A percentile compares a stretch with the other conserved stretches of the same genome.
phyloP scores from a whole-genome alignment of 2,113 vertebrate genomes.

The Hemiscyllium ocellatum region DNA sequence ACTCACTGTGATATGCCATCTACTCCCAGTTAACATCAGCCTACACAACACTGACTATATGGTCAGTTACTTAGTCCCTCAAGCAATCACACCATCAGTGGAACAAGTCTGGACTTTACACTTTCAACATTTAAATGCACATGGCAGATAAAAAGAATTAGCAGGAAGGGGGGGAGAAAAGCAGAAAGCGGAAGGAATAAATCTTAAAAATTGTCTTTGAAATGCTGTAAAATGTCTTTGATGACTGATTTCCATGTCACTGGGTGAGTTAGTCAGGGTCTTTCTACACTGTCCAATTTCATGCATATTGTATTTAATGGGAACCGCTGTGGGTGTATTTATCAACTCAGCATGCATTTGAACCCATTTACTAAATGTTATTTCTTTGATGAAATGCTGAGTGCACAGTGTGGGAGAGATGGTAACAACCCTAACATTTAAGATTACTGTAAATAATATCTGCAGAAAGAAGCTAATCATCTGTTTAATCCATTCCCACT shows the following conservation, averaged over 20 bases:
- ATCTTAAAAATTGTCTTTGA: not conserved
- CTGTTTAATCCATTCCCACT: not conserved
- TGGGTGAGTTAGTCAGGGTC: not conserved
- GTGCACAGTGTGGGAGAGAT: not conserved
- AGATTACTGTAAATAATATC: not conserved
- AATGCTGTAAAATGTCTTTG: not conserved
- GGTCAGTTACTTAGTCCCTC: not conserved
- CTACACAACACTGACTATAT: not conserved
- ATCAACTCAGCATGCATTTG: not conserved
- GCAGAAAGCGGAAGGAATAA: not conserved
- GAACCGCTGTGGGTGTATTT: not conserved
- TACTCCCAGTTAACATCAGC: not conserved
- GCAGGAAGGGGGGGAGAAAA: not conserved
- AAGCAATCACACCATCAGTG: not conserved
- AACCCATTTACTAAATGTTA: not conserved
- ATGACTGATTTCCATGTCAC: slow-evolving; percentile 13
- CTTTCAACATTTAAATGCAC: not conserved
- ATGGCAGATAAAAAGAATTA: not conserved
- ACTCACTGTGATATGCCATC: not conserved
- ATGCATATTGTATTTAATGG: slow-evolving; percentile 21
- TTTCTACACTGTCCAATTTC: slow-evolving; percentile 22
- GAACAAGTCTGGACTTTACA: not conserved
- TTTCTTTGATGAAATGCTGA: slow-evolving; percentile 5
- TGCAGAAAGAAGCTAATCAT: not conserved
- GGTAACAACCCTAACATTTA: not conserved